Percentiles rank a stretch among this genome's conserved stretches.
Conservation (phyloP, 2,888 invertebrate genomes). For the Hydropsyche betteni region DNA sequence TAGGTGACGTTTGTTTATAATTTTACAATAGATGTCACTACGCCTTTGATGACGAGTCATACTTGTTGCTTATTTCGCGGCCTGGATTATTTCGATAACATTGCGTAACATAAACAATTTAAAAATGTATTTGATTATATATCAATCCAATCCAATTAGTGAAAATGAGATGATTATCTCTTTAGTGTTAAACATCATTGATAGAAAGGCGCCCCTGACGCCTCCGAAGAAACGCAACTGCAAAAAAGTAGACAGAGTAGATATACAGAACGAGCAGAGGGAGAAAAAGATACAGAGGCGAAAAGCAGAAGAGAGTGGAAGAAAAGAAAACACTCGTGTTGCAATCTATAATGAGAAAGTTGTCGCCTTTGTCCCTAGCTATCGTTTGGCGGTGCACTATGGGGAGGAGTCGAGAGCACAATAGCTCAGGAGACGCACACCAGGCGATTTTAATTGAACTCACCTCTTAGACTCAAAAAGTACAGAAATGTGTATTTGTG, state of each 20-base stretch:
- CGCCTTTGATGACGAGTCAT: too few species aligned
- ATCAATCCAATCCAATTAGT: too few species aligned
- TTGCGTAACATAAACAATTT: too few species aligned
- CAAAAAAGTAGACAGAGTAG: background rate
- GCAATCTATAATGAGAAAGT: slow-evolving; percentile 44
- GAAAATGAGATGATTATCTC: too few species aligned
- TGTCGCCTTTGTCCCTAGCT: slow-evolving; percentile 35
- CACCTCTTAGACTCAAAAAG: slow-evolving; percentile 11
- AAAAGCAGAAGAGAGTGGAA: slow-evolving; percentile 1
- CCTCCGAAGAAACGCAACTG: background rate
- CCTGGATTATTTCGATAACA: too few species aligned
- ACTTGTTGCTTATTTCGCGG: too few species aligned
- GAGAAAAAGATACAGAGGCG: slow-evolving; percentile 4
- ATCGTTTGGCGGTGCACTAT: background rate
- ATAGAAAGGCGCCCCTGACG: background rate
- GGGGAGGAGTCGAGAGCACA: slow-evolving; percentile 15
- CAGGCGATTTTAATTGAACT: slow-evolving; percentile 19
- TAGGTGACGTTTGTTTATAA: too few species aligned
- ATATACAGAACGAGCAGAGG: background rate
- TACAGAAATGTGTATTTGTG: background rate
- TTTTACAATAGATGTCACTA: too few species aligned
- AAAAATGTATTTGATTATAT: too few species aligned
- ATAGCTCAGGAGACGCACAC: slow-evolving; percentile 11
- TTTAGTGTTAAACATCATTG: too few species aligned
- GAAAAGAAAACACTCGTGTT: slow-evolving; percentile 29